These are phyloP conservation scores for Etheostoma nigrum DNA, from an alignment of 2,797 vertebrate genomes.

Conservation along the genomic window DNA sequence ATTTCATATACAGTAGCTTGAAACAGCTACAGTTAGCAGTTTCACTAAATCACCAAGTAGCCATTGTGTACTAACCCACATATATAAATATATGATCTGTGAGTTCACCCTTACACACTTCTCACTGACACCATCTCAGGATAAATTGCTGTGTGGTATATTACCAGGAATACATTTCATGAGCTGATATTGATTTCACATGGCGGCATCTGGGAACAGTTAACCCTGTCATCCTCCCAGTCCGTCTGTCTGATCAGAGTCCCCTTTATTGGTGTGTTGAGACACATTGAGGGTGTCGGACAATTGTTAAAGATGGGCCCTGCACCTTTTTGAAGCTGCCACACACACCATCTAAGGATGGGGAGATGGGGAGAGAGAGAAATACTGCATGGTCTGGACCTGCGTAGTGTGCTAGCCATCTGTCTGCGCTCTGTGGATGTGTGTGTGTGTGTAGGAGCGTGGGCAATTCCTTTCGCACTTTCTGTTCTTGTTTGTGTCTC, in stretches of 20 bases:
- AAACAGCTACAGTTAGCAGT: not conserved
- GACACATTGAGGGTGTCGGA: constrained; percentile 31
- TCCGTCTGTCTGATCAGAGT: constrained; percentile 36
- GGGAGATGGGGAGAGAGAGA: constrained; percentile 30
- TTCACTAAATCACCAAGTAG: not conserved
- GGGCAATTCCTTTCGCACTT: constrained; percentile 29
- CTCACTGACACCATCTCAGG: constrained; percentile 46
- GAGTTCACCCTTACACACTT: constrained; percentile 29
- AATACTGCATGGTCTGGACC: constrained; percentile 11
- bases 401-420: constrained; percentile 38
- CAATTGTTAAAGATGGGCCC: constrained; percentile 28
- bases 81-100: constrained; percentile 26
- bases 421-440: constrained; percentile 40
- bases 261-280: constrained; percentile 38
- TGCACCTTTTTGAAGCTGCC: constrained; percentile 44
- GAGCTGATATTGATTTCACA: constrained; percentile 66
- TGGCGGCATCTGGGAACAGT: constrained; percentile 29
- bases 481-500: constrained; percentile 34
- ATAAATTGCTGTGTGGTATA: constrained; percentile 39
- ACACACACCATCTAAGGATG: constrained; percentile 46
- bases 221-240: constrained; percentile 47
- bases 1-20: not conserved
- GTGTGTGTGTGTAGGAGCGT: constrained; percentile 49
- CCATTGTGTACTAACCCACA: constrained; percentile 3
- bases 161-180: constrained; percentile 60